These are phyloP conservation scores for Drosophila picticornis DNA, from an alignment of 2,888 invertebrate species.

Conservation along the genomic window DNA sequence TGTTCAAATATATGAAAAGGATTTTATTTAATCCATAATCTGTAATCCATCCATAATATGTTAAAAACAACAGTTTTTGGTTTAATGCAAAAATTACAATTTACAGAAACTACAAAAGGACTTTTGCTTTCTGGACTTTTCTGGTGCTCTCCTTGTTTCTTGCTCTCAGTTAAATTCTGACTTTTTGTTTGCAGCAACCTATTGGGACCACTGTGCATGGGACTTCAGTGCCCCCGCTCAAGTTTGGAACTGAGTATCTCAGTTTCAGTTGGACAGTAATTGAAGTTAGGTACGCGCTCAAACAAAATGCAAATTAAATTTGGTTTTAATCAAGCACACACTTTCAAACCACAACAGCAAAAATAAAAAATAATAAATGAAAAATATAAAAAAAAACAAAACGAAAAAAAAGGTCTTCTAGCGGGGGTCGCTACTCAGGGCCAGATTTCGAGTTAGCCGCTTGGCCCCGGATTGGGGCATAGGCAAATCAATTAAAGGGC, in stretches of 20 bases:
- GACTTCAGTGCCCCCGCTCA: constrained; percentile 15
- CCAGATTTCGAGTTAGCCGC: constrained; percentile 19
- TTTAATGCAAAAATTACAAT: neutral
- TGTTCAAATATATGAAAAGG: neutral
- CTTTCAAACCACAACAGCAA: constrained; percentile 22
- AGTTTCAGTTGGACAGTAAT: constrained; percentile 55
- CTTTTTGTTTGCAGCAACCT: accelerated
- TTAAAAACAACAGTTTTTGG: neutral
- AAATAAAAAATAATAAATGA: constrained; percentile 3
- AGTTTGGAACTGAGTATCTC: constrained; percentile 34
- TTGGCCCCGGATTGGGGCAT: constrained; percentile 33
- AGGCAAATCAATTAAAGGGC: constrained; percentile 78
- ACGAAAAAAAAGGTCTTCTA: constrained; percentile 34
- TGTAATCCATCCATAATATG: neutral
- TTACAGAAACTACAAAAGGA: neutral
- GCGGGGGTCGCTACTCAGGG: constrained; percentile 59
- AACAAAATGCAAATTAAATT: constrained; percentile 75
- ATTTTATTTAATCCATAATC: neutral
- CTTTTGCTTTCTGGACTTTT: neutral
- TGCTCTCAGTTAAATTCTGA: neutral
- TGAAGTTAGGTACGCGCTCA: constrained; percentile 58
- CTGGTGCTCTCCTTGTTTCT: neutral
- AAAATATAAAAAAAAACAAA: constrained; percentile 1
- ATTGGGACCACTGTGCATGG: constrained; percentile 26
- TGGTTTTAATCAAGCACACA: constrained; percentile 72